Evolutionary conservation across 1,140 invertebrate species (phyloP).

Genomic region (Drosophila seguyi): DNA sequence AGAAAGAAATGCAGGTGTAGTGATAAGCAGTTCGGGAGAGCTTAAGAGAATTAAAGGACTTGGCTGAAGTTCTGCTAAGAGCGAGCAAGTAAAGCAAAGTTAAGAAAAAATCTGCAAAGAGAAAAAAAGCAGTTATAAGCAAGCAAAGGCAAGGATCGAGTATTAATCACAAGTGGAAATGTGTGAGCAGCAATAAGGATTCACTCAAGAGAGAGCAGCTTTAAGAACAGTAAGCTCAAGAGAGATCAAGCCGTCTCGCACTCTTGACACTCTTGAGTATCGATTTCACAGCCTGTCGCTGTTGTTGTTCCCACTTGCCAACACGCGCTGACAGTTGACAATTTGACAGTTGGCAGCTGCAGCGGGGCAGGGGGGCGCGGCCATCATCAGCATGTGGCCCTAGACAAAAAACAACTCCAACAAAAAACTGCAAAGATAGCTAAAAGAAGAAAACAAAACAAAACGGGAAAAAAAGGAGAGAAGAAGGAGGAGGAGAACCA

Average conservation of each 20-base stretch:
- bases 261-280: conserved; percentile 42
- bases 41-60: neutral
- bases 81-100: neutral
- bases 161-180: neutral
- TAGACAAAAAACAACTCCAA: conserved; percentile 42
- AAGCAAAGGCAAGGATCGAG: neutral
- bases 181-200: neutral
- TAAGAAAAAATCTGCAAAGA: neutral
- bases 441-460: conserved; percentile 8
- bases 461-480: conserved; percentile 3
- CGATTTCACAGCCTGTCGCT: conserved; percentile 22
- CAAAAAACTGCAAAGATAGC: conserved; percentile 29
- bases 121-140: neutral
- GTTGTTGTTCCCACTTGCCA: conserved; percentile 21
- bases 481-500: conserved; percentile 47
- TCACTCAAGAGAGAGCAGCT: conserved; percentile 1
- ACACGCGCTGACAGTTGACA: conserved; percentile 23
- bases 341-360: conserved; percentile 37
- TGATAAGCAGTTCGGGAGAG: neutral
- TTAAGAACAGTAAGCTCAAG: conserved; percentile 10
- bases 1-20: neutral
- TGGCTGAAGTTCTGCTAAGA: neutral
- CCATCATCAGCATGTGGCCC: conserved; percentile 68
- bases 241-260: conserved; percentile 6
- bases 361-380: conserved; percentile 16